Conservation (phyloP, 2,797 vertebrate species). For the Psittacula echo region DNA sequence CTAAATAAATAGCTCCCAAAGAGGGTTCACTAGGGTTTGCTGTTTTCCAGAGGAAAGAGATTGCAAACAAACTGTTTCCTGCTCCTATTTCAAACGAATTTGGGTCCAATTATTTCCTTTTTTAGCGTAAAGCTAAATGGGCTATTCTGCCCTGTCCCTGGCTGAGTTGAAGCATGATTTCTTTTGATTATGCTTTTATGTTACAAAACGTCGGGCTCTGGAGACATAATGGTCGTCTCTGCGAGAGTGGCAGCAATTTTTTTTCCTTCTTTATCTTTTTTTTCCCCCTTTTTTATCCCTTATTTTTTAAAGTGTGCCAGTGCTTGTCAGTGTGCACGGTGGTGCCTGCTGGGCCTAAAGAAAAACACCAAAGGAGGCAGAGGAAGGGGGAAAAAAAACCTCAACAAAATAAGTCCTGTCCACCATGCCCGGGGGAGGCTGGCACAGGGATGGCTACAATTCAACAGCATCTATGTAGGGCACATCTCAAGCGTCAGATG, state of each 20-base stretch:
- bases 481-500: conserved; percentile 12
- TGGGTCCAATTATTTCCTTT: conserved; percentile 83
- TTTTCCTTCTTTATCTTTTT: background rate
- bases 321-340: conserved; percentile 72
- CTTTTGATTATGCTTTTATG: conserved; percentile 85
- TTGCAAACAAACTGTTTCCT: conserved; percentile 83
- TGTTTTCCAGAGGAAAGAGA: conserved; percentile 78
- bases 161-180: conserved; percentile 79
- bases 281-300: background rate
- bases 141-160: conserved; percentile 80
- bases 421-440: conserved; percentile 40
- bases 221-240: conserved; percentile 78
- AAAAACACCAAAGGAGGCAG: conserved; percentile 68
- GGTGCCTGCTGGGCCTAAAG: conserved; percentile 75
- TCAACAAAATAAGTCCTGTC: conserved; percentile 70
- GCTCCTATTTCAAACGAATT: conserved; percentile 82
- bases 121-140: conserved; percentile 84
- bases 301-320: conserved; percentile 68
- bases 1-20: conserved; percentile 81
- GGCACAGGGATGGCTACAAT: conserved; percentile 45
- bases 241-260: conserved; percentile 79
- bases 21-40: conserved; percentile 77
- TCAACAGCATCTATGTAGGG: conserved; percentile 24
- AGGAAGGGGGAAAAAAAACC: background rate
- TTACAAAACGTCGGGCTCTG: conserved; percentile 71